phyloP scores from a whole-genome alignment of 2,888 invertebrate species.

The Mythimna impura region DNA sequence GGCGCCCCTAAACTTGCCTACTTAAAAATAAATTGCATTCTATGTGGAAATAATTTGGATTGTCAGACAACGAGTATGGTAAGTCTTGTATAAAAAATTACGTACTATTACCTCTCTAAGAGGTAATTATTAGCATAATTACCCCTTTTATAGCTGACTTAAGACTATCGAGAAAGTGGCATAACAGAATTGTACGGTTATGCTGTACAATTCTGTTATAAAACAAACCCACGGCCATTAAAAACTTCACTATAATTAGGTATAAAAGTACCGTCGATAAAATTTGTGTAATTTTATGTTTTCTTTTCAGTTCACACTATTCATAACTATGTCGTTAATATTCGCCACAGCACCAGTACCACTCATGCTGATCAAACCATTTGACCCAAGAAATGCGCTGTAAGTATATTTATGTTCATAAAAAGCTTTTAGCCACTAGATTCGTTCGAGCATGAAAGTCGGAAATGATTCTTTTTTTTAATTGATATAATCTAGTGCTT shows the following conservation, averaged over 20 bases:
- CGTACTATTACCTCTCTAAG: too few relatives aligned
- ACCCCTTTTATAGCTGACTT: too few relatives aligned
- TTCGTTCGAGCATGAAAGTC: not conserved
- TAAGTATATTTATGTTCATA: slow-evolving; percentile 88
- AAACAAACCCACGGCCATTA: not conserved
- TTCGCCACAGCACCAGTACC: slow-evolving; percentile 93
- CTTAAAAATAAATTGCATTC: not conserved
- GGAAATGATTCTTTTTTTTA: too few relatives aligned
- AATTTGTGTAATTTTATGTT: slow-evolving; percentile 12
- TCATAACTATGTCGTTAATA: slow-evolving; percentile 91
- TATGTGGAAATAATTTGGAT: not conserved
- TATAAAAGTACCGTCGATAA: slow-evolving; percentile 4
- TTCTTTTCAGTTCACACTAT: slow-evolving; percentile 88
- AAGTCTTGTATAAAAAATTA: too few relatives aligned
- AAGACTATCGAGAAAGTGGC: not conserved
- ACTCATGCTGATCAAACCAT: slow-evolving; percentile 93
- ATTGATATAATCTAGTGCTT: too few relatives aligned
- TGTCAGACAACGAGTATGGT: too few relatives aligned
- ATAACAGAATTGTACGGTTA: not conserved
- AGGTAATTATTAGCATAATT: not conserved
- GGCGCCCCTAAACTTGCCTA: too few relatives aligned
- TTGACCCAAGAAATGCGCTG: slow-evolving; percentile 94
- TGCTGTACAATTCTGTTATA: not conserved
- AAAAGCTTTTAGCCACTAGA: too few relatives aligned
- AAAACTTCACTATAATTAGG: not conserved